phyloP scores from a whole-genome alignment of 2,797 vertebrate genomes.

The Etheostoma nigrum region DNA sequence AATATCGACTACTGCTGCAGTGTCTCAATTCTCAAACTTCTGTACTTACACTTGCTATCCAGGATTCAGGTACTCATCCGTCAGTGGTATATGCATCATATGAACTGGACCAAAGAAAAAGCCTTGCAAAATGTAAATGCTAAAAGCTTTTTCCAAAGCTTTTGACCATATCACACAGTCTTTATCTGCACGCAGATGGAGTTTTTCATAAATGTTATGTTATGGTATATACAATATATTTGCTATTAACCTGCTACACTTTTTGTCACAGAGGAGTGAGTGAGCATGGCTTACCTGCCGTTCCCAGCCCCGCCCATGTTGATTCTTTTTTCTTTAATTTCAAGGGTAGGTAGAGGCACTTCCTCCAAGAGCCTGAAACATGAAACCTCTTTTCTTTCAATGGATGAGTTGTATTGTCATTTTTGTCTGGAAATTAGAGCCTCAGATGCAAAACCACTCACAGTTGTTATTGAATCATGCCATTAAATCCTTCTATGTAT shows the following conservation, averaged over 20 bases:
- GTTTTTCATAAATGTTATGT: neutral
- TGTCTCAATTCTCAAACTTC: too few species aligned
- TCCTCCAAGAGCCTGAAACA: neutral
- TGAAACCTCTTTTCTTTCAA: neutral
- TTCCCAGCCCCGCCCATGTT: neutral
- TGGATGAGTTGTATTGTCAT: neutral
- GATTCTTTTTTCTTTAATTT: neutral
- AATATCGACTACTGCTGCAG: too few species aligned
- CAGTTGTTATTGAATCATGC: neutral
- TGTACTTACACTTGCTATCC: neutral
- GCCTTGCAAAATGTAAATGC: neutral
- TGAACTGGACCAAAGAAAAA: neutral
- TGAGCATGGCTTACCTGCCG: too few species aligned
- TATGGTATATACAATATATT: neutral
- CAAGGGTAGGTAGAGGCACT: too few species aligned
- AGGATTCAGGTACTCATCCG: neutral
- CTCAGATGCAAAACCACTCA: conserved; percentile 7
- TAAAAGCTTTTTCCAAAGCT: neutral
- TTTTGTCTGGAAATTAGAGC: neutral
- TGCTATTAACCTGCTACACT: neutral
- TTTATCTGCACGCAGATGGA: neutral
- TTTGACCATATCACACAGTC: neutral
- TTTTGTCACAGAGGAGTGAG: too few species aligned
- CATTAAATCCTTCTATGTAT: conserved; percentile 38
- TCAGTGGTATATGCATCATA: neutral